These are phyloP conservation scores for Thamnophis sirtalis DNA, from an alignment of 2,113 vertebrate species.

Conservation along the genomic window DNA sequence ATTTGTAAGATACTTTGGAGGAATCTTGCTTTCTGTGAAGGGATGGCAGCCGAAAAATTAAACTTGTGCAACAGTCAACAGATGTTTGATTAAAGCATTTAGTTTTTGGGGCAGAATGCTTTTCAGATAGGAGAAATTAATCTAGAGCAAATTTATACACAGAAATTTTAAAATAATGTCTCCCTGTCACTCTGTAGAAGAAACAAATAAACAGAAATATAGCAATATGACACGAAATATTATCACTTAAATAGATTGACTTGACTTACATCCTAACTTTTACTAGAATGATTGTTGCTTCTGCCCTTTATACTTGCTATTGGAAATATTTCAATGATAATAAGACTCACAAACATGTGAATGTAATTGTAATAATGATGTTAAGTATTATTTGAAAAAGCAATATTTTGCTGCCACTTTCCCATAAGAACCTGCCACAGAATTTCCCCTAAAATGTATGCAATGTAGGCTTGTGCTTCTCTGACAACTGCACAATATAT, in stretches of 20 bases:
- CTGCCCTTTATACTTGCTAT: slow-evolving; percentile 14
- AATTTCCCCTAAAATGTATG: background rate
- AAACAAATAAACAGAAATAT: slow-evolving; percentile 14
- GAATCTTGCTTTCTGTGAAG: background rate
- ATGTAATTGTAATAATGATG: slow-evolving; percentile 25
- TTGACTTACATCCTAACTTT: slow-evolving; percentile 20
- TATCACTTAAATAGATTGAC: background rate
- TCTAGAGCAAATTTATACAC: slow-evolving; percentile 45
- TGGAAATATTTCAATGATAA: background rate
- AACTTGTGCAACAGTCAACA: background rate
- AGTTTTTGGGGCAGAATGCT: background rate
- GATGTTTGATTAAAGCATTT: background rate
- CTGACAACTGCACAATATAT: background rate
- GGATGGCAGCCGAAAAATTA: background rate
- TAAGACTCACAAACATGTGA: slow-evolving; percentile 42
- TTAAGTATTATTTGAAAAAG: slow-evolving; percentile 38
- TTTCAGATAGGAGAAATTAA: slow-evolving; percentile 29
- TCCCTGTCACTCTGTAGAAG: slow-evolving; percentile 41
- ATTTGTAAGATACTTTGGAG: background rate
- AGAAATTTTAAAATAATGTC: slow-evolving; percentile 42
- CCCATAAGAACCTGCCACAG: slow-evolving; percentile 52
- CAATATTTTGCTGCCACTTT: slow-evolving; percentile 36
- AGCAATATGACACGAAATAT: background rate
- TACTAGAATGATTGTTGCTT: slow-evolving; percentile 38
- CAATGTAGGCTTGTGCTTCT: background rate